Evolutionary conservation across 2,797 vertebrate genomes (phyloP).

Genomic region (Cynopterus sphinx): DNA sequence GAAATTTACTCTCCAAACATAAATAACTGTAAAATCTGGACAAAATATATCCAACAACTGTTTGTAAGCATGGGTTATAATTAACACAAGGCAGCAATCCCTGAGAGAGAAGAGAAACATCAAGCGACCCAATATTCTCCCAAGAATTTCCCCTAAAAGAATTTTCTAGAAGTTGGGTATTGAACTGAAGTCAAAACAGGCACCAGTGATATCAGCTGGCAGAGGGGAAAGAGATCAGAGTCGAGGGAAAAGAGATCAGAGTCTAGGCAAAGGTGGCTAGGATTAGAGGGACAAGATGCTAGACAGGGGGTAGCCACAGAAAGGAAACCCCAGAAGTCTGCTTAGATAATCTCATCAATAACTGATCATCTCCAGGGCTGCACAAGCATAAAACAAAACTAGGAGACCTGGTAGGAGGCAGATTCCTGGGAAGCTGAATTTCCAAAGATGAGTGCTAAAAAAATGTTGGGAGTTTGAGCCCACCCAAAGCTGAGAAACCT

Average conservation of each 20-base stretch:
- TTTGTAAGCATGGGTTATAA: background rate
- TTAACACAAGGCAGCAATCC: background rate
- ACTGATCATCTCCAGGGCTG: background rate
- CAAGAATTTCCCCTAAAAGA: background rate
- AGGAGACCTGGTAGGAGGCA: background rate
- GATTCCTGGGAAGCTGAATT: background rate
- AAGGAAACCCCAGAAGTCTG: background rate
- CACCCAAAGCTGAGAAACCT: background rate
- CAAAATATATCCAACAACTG: background rate
- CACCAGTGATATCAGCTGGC: background rate
- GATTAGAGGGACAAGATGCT: background rate
- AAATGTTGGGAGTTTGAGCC: background rate
- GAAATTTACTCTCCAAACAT: background rate
- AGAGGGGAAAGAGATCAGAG: background rate
- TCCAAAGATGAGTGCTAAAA: background rate
- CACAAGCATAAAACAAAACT: background rate
- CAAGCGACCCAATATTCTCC: background rate
- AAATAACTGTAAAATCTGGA: constrained; percentile 20
- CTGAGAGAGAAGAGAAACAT: background rate
- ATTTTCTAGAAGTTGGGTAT: background rate
- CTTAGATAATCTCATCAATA: background rate
- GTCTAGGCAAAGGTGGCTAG: background rate
- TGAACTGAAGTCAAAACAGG: background rate
- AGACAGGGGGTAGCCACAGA: background rate
- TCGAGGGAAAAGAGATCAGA: background rate